Conservation (phyloP, 2,113 vertebrate species). For the Nymphicus hollandicus region DNA sequence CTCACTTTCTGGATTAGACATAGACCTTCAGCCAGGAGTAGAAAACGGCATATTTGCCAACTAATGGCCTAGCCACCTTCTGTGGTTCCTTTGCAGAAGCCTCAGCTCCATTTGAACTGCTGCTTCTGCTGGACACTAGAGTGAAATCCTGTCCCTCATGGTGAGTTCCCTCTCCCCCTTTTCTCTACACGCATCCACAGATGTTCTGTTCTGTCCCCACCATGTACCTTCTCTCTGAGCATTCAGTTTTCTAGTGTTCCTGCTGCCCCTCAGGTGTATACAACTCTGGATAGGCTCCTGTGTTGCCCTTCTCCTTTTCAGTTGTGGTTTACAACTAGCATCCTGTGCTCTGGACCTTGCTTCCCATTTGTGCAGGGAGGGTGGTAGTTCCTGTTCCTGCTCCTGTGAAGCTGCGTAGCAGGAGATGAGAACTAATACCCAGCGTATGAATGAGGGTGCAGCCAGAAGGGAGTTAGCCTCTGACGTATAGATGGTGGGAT, state of each 20-base stretch:
- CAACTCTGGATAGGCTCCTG: not conserved
- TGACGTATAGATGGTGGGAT: not conserved
- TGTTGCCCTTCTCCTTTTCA: not conserved
- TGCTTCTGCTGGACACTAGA: not conserved
- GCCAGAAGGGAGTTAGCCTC: conserved; percentile 25
- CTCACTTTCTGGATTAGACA: not conserved
- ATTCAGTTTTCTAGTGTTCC: not conserved
- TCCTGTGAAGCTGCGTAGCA: not conserved
- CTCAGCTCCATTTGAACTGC: not conserved
- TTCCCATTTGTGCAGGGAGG: not conserved
- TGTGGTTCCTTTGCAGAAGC: not conserved
- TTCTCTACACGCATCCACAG: not conserved
- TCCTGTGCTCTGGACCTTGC: not conserved
- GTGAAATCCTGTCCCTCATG: not conserved
- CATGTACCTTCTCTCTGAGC: not conserved
- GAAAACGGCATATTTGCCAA: not conserved
- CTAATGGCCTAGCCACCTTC: not conserved
- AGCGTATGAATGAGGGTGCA: conserved; percentile 7
- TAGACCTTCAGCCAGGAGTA: not conserved
- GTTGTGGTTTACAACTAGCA: not conserved
- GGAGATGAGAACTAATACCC: not conserved
- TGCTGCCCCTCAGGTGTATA: not conserved
- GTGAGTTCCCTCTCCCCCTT: not conserved
- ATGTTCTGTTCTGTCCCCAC: not conserved
- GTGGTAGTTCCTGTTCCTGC: not conserved